Evolutionary conservation across 1,140 invertebrate species (phyloP).

Genomic region (Pogonognathellus flavescens): DNA sequence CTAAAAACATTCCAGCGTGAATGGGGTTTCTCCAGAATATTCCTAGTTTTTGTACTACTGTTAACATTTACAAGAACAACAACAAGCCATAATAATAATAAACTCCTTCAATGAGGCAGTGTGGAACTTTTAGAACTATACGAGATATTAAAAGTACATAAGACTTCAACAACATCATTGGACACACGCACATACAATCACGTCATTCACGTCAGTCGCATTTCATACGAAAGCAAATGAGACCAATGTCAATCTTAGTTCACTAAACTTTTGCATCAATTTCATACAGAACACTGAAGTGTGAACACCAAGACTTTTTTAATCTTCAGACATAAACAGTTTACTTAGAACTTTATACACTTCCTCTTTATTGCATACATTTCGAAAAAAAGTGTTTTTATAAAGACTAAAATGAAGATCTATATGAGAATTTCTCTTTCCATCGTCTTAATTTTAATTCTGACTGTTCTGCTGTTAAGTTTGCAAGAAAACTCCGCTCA

Average conservation of each 20-base stretch:
- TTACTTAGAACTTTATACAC: not conserved
- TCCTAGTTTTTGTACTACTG: too few species aligned
- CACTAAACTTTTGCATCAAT: slow-evolving; percentile 23
- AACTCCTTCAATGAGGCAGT: too few species aligned
- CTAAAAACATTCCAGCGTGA: too few species aligned
- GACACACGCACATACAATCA: not conserved
- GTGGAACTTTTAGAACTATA: not conserved
- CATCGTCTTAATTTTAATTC: not conserved
- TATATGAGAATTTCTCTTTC: not conserved
- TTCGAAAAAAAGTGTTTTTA: too few species aligned
- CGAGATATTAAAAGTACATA: not conserved
- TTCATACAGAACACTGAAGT: not conserved
- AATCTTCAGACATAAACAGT: not conserved
- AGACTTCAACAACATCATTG: not conserved
- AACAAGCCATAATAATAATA: too few species aligned
- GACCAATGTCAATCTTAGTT: slow-evolving; percentile 23
- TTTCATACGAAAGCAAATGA: not conserved
- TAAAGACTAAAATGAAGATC: not conserved
- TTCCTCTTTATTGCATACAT: too few species aligned
- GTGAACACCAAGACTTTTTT: not conserved
- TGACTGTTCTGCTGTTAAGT: not conserved
- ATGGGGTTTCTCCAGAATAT: too few species aligned
- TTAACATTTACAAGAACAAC: too few species aligned
- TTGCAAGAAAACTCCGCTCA: not conserved
- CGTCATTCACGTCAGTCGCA: not conserved